Evolutionary conservation across 1,140 invertebrate genomes (phyloP).

Genomic region (Artemia franciscana): DNA sequence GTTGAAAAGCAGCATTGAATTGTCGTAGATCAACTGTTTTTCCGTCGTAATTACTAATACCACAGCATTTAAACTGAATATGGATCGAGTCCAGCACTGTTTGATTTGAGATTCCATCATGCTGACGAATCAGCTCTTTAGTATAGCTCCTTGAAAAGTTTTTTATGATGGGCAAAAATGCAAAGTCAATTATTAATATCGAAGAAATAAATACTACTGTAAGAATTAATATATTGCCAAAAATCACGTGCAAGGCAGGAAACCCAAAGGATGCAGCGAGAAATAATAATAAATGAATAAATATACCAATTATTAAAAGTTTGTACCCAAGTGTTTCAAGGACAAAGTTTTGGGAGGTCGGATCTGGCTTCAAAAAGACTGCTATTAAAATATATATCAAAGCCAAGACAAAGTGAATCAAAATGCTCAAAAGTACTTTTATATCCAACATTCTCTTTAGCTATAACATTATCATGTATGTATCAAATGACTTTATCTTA

Average conservation of each 20-base stretch:
- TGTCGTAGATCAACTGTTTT: neutral
- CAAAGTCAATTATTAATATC: neutral
- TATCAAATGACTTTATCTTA: too few relatives aligned
- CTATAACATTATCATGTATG: too few relatives aligned
- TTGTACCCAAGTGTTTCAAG: too few relatives aligned
- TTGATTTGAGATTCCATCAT: neutral
- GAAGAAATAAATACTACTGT: neutral
- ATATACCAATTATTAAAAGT: too few relatives aligned
- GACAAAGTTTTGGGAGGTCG: too few relatives aligned
- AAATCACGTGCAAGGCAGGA: neutral
- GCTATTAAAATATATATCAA: too few relatives aligned
- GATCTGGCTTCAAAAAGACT: too few relatives aligned
- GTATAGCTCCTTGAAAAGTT: neutral
- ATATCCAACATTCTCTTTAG: too few relatives aligned
- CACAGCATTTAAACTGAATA: neutral
- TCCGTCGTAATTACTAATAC: neutral
- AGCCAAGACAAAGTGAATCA: too few relatives aligned
- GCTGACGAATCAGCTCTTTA: neutral
- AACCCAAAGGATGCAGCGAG: neutral
- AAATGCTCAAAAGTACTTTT: too few relatives aligned
- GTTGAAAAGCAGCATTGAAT: neutral
- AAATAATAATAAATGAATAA: neutral
- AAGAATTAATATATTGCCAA: neutral
- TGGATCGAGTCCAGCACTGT: neutral
- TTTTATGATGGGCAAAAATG: neutral